Conservation (phyloP, 2,888 invertebrate species). For the Balanococcus diminutus region DNA sequence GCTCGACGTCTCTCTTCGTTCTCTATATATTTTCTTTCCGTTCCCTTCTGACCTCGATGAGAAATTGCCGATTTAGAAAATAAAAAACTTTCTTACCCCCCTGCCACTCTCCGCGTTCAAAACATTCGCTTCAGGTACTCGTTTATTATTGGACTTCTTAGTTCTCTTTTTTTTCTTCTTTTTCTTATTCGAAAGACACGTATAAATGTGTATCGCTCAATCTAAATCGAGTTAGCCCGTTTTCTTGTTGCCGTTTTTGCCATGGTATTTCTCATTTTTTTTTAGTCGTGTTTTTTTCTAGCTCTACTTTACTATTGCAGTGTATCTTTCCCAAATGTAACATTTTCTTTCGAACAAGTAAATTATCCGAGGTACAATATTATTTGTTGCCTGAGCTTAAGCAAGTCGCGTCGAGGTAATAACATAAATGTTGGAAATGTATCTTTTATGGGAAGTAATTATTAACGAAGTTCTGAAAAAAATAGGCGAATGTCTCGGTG, state of each 20-base stretch:
- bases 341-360: slow-evolving; percentile 52
- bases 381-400: background rate
- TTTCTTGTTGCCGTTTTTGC: slow-evolving; percentile 48
- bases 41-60: slow-evolving; percentile 55
- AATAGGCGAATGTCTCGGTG: background rate
- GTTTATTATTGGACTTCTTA: slow-evolving; percentile 49
- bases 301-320: background rate
- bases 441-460: background rate
- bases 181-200: slow-evolving; percentile 47
- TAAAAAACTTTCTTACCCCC: slow-evolving; percentile 39
- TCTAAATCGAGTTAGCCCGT: slow-evolving; percentile 56
- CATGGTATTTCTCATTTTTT: slow-evolving; percentile 18
- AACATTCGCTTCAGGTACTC: slow-evolving; percentile 53
- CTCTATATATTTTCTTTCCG: slow-evolving; percentile 52
- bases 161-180: slow-evolving; percentile 34
- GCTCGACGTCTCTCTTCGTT: slow-evolving; percentile 13
- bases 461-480: background rate
- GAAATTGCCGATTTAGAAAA: slow-evolving; percentile 56
- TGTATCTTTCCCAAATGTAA: slow-evolving; percentile 45
- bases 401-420: background rate
- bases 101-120: background rate
- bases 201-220: slow-evolving; percentile 54
- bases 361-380: slow-evolving; percentile 44
- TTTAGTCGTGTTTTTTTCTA: slow-evolving; percentile 4
- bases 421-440: background rate